phyloP scores from a whole-genome alignment of 2,888 invertebrate genomes.

The Brenthis hecate region DNA sequence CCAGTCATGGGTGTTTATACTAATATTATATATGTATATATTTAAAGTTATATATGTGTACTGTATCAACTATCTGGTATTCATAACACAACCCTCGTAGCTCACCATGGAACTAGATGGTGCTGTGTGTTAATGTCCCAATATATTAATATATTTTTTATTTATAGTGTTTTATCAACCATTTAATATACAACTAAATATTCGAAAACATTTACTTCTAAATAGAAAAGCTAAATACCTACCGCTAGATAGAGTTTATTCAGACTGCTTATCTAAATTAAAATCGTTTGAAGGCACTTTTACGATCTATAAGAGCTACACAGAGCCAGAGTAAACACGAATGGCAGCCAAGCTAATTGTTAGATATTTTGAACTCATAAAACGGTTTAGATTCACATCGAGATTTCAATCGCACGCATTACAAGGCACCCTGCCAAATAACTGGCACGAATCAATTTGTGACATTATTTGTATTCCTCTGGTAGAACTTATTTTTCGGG shows the following conservation, averaged over 20 bases:
- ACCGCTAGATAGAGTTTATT: background rate
- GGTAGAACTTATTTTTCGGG: no score
- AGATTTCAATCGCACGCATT: slow-evolving; percentile 37
- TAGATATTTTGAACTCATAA: slow-evolving; percentile 34
- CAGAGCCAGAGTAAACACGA: slow-evolving; percentile 17
- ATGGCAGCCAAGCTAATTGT: slow-evolving; percentile 23
- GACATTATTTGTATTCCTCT: slow-evolving; percentile 10
- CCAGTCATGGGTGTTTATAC: no score
- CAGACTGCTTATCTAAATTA: slow-evolving; percentile 7
- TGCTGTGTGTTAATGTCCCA: no score
- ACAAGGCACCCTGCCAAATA: slow-evolving; percentile 39
- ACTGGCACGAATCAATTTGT: slow-evolving; percentile 28
- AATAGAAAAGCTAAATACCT: background rate
- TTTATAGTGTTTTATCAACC: no score
- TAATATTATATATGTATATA: no score
- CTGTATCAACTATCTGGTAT: no score
- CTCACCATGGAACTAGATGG: no score
- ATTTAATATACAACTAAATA: background rate
- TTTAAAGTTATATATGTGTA: no score
- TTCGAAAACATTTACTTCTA: background rate
- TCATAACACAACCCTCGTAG: no score
- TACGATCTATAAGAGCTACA: slow-evolving; percentile 12
- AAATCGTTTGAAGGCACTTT: slow-evolving; percentile 19
- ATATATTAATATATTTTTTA: no score
- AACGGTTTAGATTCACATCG: slow-evolving; percentile 35